These are phyloP conservation scores for Meganola albula DNA, from an alignment of 2,888 invertebrate species.

Conservation along the genomic window DNA sequence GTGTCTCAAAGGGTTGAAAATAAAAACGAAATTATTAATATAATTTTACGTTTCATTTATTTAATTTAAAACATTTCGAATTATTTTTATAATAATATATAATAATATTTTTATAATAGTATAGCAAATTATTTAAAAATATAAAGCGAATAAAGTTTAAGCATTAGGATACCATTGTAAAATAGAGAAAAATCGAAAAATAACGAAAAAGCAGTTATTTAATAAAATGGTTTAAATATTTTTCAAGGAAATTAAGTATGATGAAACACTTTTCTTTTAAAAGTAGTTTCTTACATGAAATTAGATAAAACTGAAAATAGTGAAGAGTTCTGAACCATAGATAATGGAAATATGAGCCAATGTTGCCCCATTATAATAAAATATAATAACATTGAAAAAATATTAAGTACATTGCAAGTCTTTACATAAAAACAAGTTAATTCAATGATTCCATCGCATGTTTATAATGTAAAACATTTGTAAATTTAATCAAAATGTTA, in stretches of 20 bases:
- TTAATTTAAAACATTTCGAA: no score
- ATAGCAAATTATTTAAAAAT: no score
- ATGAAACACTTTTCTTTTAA: conserved; percentile 55
- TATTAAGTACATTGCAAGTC: conserved; percentile 14
- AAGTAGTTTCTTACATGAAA: conserved; percentile 46
- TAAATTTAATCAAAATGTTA: conserved; percentile 27
- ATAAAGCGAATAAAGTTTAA: no score
- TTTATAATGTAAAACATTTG: conserved; percentile 53
- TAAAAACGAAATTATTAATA: no score
- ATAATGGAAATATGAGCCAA: conserved; percentile 33
- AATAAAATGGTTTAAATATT: no score
- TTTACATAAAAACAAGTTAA: conserved; percentile 31
- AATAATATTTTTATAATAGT: no score
- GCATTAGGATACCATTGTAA: no score
- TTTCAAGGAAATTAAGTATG: conserved; percentile 32
- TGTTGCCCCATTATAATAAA: conserved; percentile 18
- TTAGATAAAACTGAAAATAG: conserved; percentile 24
- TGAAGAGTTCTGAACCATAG: neutral
- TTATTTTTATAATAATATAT: no score
- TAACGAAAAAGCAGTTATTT: no score
- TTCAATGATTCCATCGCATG: conserved; percentile 40
- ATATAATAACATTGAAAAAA: neutral
- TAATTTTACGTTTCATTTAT: no score
- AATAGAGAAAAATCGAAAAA: no score
- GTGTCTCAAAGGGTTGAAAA: no score